Percentiles rank a stretch among this genome's conserved stretches.
phyloP scores from a whole-genome alignment of 2,113 vertebrate genomes.

The Mormoops blainvillei region DNA sequence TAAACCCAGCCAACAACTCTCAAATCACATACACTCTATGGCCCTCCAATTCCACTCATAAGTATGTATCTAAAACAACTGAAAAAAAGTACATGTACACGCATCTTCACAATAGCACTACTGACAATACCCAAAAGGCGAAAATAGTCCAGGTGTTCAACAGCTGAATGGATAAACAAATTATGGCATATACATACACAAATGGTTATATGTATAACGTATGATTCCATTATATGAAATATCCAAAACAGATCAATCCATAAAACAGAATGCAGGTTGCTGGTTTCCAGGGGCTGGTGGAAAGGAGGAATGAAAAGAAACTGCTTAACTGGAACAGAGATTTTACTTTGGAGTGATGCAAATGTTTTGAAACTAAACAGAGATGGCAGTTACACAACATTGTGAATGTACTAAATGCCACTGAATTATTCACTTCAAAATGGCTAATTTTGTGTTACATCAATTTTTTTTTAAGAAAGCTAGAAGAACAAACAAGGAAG shows the following conservation, averaged over 20 bases:
- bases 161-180: neutral
- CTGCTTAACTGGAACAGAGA: neutral
- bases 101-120: neutral
- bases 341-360: neutral
- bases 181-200: no score
- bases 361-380: neutral
- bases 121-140: neutral
- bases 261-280: neutral
- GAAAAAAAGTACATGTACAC: neutral
- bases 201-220: neutral
- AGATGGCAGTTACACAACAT: neutral
- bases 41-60: neutral
- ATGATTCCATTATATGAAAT: neutral
- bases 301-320: neutral
- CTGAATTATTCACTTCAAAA: neutral
- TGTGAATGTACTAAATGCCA: neutral
- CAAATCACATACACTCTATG: neutral
- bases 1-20: slow-evolving; percentile 23
- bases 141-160: neutral
- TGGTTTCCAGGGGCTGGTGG: neutral
- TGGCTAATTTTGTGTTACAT: neutral
- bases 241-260: neutral
- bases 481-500: neutral
- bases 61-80: neutral
- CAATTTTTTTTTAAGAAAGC: neutral